Base-by-base conservation (phyloP, 2,797 vertebrate species). In the Eurystomus glaucurus region DNA sequence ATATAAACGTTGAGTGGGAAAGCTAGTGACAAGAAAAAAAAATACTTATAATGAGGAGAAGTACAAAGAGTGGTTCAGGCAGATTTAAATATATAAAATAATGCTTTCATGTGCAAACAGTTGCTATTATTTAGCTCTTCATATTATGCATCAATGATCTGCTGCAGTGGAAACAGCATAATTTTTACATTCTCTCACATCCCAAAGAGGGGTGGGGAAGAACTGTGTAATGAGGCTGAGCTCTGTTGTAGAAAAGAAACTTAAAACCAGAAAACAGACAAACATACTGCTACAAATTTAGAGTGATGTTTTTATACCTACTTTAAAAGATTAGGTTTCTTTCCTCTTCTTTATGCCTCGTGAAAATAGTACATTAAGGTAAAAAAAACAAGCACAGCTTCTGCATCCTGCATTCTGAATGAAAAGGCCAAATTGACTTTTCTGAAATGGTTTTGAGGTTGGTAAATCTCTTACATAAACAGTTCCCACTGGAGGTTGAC, bases 141-240 rank as follows among this genome's bases (percentile, higher is more conserved):
- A 2, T 60, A 72, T 54, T 75, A 35, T 37, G 35, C 33, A 29
- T 52, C 62, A 46, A 41, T 69, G 77, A 80, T 57, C 20, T 68
- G 54, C 80, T 76, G 25, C 48, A 51, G 35, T 85, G 84, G 72
- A 72, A 95, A 37, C 52, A 75, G 46, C 33, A 10, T 55, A 2
- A 66, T 65, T 93, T 96, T 92, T 82, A 77, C 14, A 17, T 94
- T 94, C 62, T 61, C 81, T 61, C 72, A 45, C 13, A 15, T 89
- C 55, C 43, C 16, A 11, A 48, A 60, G 57, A 79, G 21, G 25
- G 23, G 12, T 86, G 37, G 35, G 17, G 20, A 76, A 64, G 43
- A 82, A 87, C 25, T 79, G n/a, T 69, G 46, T 66, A 82, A 87
- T 82, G 84, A 94, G 51, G n/a, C 75, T 82, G 66, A 91, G 74